Evolutionary conservation across 2,888 invertebrate genomes (phyloP).

Genomic region (Drosophila bunnanda): DNA sequence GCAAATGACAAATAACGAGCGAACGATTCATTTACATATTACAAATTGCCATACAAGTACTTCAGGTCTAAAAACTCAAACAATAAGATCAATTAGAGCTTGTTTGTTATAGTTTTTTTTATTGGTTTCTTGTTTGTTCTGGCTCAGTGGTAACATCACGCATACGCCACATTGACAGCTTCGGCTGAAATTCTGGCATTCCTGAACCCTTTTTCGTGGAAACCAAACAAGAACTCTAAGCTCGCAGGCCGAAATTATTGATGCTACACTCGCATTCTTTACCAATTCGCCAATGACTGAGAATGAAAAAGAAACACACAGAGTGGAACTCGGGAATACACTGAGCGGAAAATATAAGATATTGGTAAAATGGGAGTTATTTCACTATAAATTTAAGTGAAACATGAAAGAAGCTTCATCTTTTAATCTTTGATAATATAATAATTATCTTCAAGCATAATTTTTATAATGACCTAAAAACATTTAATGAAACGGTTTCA

Average conservation of each 20-base stretch:
- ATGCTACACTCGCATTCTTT: conserved; percentile 45
- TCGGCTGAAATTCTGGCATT: conserved; percentile 12
- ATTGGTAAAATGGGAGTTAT: not conserved
- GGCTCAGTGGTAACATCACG: conserved; percentile 37
- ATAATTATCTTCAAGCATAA: too few relatives aligned
- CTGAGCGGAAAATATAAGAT: conserved; percentile 4
- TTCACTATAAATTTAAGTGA: not conserved
- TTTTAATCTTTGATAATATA: not conserved
- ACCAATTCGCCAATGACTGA: conserved; percentile 32
- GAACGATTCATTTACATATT: conserved; percentile 24
- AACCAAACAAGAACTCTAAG: conserved; percentile 36
- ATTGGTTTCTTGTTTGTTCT: conserved; percentile 11
- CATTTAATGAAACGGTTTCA: too few relatives aligned
- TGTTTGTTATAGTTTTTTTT: conserved; percentile 8
- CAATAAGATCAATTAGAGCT: conserved; percentile 38
- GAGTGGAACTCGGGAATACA: conserved; percentile 6
- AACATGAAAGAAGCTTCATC: rapidly evolving
- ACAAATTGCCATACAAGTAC: conserved; percentile 15
- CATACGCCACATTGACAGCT: conserved; percentile 53
- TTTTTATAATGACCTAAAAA: too few relatives aligned
- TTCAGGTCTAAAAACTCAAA: conserved; percentile 18
- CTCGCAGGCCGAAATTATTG: conserved; percentile 29
- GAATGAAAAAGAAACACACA: conserved; percentile 22
- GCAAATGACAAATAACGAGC: conserved; percentile 19
- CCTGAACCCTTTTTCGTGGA: conserved; percentile 56